Evolutionary conservation across 2,113 vertebrate genomes (phyloP).

Genomic region (Strix uralensis): DNA sequence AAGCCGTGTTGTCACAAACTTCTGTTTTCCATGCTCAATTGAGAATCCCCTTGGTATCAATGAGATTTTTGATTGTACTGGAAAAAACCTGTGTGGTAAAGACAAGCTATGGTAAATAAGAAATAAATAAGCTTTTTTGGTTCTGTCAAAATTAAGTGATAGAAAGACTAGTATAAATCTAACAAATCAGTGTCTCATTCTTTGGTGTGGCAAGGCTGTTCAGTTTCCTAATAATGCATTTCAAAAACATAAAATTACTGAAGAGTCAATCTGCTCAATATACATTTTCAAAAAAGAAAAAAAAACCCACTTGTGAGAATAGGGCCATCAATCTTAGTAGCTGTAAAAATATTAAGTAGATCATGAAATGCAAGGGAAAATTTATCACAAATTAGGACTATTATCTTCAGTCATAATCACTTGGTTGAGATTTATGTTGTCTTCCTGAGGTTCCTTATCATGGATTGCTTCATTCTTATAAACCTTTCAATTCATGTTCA

Average conservation of each 20-base stretch:
- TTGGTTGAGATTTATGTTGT: neutral
- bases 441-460: neutral
- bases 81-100: conserved; percentile 54
- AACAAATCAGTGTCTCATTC: neutral
- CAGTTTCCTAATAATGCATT: neutral
- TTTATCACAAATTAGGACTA: neutral
- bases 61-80: conserved; percentile 55
- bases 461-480: neutral
- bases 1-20: conserved; percentile 49
- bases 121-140: neutral
- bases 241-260: neutral
- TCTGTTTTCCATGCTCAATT: conserved; percentile 43
- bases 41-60: conserved; percentile 31
- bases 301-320: neutral
- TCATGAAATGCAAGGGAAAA: neutral
- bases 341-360: neutral
- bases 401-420: neutral
- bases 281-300: neutral
- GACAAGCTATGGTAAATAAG: conserved; percentile 46
- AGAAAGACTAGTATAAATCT: neutral
- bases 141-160: neutral
- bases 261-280: neutral
- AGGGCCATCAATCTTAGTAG: neutral
- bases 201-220: neutral
- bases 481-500: neutral